These are phyloP conservation scores for Melanargia galathea DNA, from an alignment of 2,888 invertebrate genomes.

Conservation along the genomic window DNA sequence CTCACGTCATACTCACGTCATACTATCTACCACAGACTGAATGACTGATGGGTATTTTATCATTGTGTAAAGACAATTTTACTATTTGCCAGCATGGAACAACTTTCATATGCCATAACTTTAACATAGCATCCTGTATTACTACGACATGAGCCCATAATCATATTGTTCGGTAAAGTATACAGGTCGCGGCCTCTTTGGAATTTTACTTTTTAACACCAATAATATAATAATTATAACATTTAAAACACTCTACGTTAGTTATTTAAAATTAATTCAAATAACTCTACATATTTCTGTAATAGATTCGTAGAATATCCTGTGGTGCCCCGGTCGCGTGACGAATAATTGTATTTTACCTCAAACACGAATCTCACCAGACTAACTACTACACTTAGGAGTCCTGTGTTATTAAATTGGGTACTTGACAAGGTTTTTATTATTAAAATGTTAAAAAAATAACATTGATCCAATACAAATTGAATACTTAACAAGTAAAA, in stretches of 20 bases:
- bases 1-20: too few species aligned
- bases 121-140: too few species aligned
- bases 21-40: too few species aligned
- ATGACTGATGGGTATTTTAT: too few species aligned
- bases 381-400: slow-evolving; percentile 2
- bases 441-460: background rate
- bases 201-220: background rate
- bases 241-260: background rate
- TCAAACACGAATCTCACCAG: background rate
- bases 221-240: too few species aligned
- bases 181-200: background rate
- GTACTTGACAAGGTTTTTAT: slow-evolving; percentile 7
- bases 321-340: background rate
- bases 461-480: slow-evolving; percentile 13
- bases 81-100: too few species aligned
- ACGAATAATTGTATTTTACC: background rate
- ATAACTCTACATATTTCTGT: slow-evolving; percentile 11
- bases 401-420: slow-evolving; percentile 19
- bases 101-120: too few species aligned
- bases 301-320: background rate
- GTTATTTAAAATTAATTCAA: background rate
- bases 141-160: background rate
- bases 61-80: too few species aligned
- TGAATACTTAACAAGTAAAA: slow-evolving; percentile 7
- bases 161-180: background rate